Base-by-base conservation (phyloP, 2,113 vertebrate genomes). In the Coturnix japonica region DNA sequence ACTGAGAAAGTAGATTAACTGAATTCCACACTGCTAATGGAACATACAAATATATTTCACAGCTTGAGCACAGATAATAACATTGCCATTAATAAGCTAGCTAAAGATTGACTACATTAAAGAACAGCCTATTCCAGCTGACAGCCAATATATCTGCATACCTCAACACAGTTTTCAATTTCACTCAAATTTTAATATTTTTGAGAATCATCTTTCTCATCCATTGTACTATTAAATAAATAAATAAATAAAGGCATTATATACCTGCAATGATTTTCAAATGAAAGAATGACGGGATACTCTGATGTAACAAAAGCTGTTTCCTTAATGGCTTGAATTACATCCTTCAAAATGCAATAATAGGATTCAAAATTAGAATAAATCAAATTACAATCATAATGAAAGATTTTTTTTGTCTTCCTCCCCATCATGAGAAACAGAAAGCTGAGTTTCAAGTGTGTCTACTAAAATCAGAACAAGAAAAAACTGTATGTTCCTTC, bases 181-280 rank as follows among this genome's bases (percentile, higher is more conserved):
- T 76, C 35, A 44, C 4, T 67, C 26, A 49, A 47, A 39, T 47
- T 20, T n/a, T 0, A 76, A 22, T 30, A 46, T 57, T 90, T 86
- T 67, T 90, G 46, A 77, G n/a, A 14, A 76, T 46, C 30, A 63
- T 28, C 51, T 59, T 44, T 81, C 14, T 82, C 49, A 77, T 17
- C 57, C 10, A 65, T 6, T 10, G 41, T 47, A 66, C 13, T 64
- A 59, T 17, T 30, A 35, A 65, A 75, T 22, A 75, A 49, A 49
- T 22, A 47, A 23, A n/a, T 30, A 28, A 13, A n/a, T 84, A n/a
- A 14, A 2, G 13, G 15, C 31, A 56, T 28, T 37, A 30, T 49
- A 53, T 96, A 99, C 99, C 99, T 99, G 99, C 99, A 99, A 89
- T 99, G 99, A 96, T 99, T 99, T 98, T 99, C 99, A 97, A 99